Percentiles rank a stretch among this genome's conserved stretches.
Conservation (phyloP, 2,113 vertebrate genomes). For the Plestiodon gilberti region DNA sequence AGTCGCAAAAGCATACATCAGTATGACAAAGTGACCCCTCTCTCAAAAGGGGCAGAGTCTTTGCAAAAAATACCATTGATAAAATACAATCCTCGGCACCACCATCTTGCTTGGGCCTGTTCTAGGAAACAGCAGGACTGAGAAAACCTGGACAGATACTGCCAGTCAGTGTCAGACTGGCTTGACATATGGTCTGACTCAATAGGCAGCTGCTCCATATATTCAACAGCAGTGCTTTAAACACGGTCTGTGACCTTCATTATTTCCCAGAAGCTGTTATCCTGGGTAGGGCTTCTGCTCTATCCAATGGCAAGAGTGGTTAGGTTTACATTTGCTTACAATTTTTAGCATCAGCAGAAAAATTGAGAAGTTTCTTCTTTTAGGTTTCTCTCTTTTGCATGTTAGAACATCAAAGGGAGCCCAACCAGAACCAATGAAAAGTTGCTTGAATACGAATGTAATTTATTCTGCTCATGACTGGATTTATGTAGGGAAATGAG, state of each 20-base stretch:
- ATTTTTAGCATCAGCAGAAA: background rate
- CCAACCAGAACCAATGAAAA: background rate
- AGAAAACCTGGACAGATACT: no score
- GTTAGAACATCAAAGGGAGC: background rate
- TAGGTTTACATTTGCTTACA: background rate
- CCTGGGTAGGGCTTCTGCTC: no score
- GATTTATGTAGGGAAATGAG: conserved; percentile 12
- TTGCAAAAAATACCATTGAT: no score
- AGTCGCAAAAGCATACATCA: no score
- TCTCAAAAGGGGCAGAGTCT: no score
- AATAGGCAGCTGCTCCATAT: background rate
- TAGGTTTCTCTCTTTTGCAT: conserved; percentile 9
- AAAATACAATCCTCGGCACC: no score
- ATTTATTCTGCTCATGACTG: background rate
- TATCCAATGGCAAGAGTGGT: background rate
- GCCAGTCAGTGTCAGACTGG: no score
- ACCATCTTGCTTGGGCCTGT: no score
- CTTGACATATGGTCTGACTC: background rate
- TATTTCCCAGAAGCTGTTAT: background rate
- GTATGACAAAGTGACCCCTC: no score
- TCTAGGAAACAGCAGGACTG: no score
- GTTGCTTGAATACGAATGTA: background rate
- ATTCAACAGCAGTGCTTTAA: background rate
- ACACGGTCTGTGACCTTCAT: background rate
- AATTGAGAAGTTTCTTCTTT: background rate